These are phyloP conservation scores for Characodon lateralis DNA, from an alignment of 2,797 vertebrate species.

Conservation along the genomic window DNA sequence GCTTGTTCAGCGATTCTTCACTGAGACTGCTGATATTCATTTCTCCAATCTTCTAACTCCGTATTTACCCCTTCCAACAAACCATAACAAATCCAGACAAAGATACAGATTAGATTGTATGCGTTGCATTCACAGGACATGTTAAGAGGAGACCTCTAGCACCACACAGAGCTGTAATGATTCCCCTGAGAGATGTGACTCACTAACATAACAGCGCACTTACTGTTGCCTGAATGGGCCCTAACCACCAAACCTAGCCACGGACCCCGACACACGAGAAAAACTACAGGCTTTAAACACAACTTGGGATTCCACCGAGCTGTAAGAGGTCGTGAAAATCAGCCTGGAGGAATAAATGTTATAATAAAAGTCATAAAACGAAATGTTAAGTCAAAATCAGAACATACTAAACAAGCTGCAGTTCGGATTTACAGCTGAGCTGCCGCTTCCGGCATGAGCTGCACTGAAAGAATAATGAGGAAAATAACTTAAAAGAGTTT, in stretches of 20 bases:
- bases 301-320: slow-evolving; percentile 1
- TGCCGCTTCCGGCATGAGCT: slow-evolving; percentile 39
- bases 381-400: not conserved
- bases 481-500: not conserved
- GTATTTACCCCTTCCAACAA: not conserved
- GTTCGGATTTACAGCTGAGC: too few species aligned
- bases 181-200: not conserved
- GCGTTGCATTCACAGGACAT: not conserved
- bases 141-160: not conserved
- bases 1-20: slow-evolving; percentile 63
- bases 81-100: not conserved
- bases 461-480: not conserved
- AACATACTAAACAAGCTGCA: not conserved
- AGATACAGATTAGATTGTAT: not conserved
- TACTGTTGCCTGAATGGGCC: not conserved
- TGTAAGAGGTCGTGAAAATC: not conserved
- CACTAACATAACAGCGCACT: not conserved
- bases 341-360: not conserved
- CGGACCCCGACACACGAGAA: too few species aligned
- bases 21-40: slow-evolving; percentile 65
- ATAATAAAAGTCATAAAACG: too few species aligned
- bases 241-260: not conserved
- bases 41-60: slow-evolving; percentile 73
- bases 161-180: too few species aligned
- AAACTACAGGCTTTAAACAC: slow-evolving; percentile 12